Evolutionary conservation across 2,888 invertebrate species (phyloP), one percentile per base, ranked within the genome.

Genomic region (Mythimna albipuncta): DNA sequence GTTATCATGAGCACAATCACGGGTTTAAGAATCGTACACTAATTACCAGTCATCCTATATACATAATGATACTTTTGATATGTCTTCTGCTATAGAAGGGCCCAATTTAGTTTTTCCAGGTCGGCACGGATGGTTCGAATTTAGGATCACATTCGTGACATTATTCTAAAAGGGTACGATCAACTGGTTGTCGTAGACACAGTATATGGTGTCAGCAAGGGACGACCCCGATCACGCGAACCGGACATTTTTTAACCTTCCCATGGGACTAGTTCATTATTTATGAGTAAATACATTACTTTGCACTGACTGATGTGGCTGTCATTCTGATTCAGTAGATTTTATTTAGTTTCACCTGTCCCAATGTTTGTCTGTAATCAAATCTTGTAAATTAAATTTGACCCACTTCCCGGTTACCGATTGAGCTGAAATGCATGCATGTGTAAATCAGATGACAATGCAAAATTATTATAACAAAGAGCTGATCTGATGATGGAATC

Each of bases 81-180:
- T 32, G 32, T 3, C 32, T 32, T 44, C 44, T 13, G 16, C 16
- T 47, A 47, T 47, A 47, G 6, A 47, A 47, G 16, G 16, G 16
- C 1, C 47, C 47, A 47, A 21, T 9, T 38, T 3, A 68, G 9
- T 26, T 55, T 44, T 55, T 38, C 32, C 19, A 41, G 16, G 9
- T 21, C 2, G 50, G 52, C 26, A 21, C 6, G 32, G 19, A 52
- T 41, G 19, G 32, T 44, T 38, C 16, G 19, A 38, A 58, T 71
- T 57, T 59, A 32, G 41, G 19, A 19, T 5, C 54, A 38, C n/a
- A 38, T n/a, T 38, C 65, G 38, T 64, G 76, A 59, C 74, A 72
- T 35, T 72, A 57, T 32, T 41, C 7, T 64, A 26, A 76, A 73
- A 76, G 77, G 66, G 44, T 52, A 59, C 50, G 13, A 44, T 44